Conservation (phyloP, 2,888 invertebrate species). For the Scelioninae gen. 1 region DNA sequence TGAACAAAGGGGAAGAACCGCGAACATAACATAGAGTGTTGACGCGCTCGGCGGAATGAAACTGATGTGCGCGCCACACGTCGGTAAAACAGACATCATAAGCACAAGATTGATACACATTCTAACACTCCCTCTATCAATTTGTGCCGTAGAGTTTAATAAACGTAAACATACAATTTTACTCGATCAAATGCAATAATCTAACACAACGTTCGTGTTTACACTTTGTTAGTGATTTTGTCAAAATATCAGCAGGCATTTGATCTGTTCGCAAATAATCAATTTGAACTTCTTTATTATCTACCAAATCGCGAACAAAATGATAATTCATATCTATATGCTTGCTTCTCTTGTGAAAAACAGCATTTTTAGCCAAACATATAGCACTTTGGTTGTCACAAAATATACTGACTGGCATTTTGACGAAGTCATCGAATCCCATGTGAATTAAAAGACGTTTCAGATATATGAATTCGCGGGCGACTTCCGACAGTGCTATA, state of each 20-base stretch:
- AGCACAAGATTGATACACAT: neutral
- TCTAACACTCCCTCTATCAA: no score
- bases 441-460: conserved; percentile 18
- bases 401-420: conserved; percentile 17
- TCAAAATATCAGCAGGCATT: conserved; percentile 49
- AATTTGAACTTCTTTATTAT: neutral
- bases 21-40: no score
- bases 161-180: no score
- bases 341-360: conserved; percentile 43
- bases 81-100: no score
- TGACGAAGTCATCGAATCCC: conserved; percentile 40
- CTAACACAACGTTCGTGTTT: conserved; percentile 5
- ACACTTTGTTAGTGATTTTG: conserved; percentile 33
- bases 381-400: conserved; percentile 38
- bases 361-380: conserved; percentile 11
- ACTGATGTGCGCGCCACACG: no score
- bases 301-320: conserved; percentile 21
- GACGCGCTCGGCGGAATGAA: no score
- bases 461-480: conserved; percentile 29
- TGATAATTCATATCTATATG: conserved; percentile 42
- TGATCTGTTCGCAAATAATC: conserved; percentile 38
- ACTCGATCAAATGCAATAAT: no score
- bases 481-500: conserved; percentile 29
- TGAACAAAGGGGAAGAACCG: no score
- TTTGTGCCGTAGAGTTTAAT: no score